phyloP scores from a whole-genome alignment of 2,797 vertebrate species.

The Pseudomugil tenellus region DNA sequence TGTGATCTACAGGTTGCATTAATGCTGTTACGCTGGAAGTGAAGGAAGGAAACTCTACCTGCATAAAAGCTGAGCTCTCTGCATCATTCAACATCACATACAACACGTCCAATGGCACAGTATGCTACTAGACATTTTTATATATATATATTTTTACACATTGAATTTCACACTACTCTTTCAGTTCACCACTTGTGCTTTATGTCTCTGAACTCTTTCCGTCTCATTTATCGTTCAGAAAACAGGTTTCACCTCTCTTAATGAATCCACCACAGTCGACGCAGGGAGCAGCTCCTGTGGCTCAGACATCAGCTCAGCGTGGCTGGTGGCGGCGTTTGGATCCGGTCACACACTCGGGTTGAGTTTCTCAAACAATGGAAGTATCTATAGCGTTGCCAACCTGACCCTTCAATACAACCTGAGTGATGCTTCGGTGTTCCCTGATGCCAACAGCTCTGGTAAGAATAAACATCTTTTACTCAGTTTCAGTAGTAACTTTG shows the following conservation, averaged over 20 bases:
- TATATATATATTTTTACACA: background rate
- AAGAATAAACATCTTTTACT: conserved; percentile 40
- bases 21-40: conserved; percentile 86
- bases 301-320: conserved; percentile 42
- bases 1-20: conserved; percentile 60
- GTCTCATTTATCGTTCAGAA: conserved; percentile 60
- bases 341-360: conserved; percentile 81
- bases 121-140: conserved; percentile 27
- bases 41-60: conserved; percentile 80
- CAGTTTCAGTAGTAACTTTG: background rate
- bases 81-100: conserved; percentile 85
- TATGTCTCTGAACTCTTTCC: background rate
- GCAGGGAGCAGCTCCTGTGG: conserved; percentile 86
- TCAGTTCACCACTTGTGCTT: background rate
- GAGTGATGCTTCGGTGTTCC: conserved; percentile 84
- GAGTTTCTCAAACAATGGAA: conserved; percentile 80
- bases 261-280: conserved; percentile 74
- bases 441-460: conserved; percentile 82
- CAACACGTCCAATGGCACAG: conserved; percentile 61
- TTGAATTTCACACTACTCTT: background rate
- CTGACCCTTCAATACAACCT: conserved; percentile 88
- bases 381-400: conserved; percentile 79
- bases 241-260: conserved; percentile 75
- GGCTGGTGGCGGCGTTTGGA: conserved; percentile 84
- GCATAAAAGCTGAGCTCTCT: conserved; percentile 89